phyloP scores from a whole-genome alignment of 2,113 vertebrate genomes.

The Ovibos moschatus region DNA sequence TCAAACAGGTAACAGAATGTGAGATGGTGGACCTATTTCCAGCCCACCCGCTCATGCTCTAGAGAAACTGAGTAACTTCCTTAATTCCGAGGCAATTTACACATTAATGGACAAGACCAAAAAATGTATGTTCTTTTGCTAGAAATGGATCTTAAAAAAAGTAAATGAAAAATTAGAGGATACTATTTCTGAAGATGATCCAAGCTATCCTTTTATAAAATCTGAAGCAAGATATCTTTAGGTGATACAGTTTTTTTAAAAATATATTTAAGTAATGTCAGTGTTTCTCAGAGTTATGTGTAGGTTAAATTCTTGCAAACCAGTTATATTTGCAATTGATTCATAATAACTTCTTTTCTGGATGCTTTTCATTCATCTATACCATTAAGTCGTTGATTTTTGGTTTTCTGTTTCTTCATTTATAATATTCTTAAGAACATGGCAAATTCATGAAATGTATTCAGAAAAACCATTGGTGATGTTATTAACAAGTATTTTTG shows the following conservation, averaged over 20 bases:
- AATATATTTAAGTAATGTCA: neutral
- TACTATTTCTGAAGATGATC: neutral
- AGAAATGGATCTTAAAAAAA: neutral
- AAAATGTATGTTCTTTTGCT: neutral
- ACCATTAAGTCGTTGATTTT: neutral
- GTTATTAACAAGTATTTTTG: neutral
- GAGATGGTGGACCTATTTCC: accelerated
- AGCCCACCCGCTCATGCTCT: neutral
- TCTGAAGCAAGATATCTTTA: neutral
- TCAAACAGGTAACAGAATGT: slow-evolving; percentile 91
- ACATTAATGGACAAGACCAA: neutral
- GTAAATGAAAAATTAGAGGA: neutral
- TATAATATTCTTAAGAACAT: neutral
- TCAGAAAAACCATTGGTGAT: neutral
- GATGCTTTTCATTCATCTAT: neutral
- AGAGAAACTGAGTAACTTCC: neutral
- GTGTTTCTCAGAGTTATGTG: neutral
- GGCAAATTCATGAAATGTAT: neutral
- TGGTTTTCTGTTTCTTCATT: neutral
- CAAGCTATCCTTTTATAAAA: neutral
- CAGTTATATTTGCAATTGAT: neutral
- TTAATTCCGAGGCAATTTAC: neutral
- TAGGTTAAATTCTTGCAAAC: neutral
- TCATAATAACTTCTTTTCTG: neutral
- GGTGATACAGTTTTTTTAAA: neutral